Evolutionary conservation across 2,888 invertebrate species (phyloP).

Genomic region (Orgyia antiqua): DNA sequence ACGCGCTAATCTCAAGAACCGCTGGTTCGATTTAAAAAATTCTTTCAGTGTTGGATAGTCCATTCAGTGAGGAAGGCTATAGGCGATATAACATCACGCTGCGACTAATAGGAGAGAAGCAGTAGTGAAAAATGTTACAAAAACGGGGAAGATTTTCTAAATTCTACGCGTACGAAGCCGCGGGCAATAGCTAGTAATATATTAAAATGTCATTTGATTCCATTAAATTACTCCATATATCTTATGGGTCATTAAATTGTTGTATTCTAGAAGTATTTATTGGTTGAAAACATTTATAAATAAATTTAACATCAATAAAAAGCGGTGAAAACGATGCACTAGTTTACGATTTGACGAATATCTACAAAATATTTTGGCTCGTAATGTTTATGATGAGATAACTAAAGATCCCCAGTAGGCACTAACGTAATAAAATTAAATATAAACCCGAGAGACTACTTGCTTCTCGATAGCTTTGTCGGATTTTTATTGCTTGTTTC

Average conservation of each 20-base stretch:
- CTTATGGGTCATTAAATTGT: conserved; percentile 36
- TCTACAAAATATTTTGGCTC: conserved; percentile 33
- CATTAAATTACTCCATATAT: conserved; percentile 37
- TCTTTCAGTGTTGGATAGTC: too few relatives aligned
- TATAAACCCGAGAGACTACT: conserved; percentile 21
- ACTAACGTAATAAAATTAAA: conserved; percentile 29
- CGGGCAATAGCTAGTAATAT: too few relatives aligned
- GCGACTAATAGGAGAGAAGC: too few relatives aligned
- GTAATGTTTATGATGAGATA: conserved; percentile 29
- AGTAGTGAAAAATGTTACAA: too few relatives aligned
- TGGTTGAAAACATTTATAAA: conserved; percentile 47
- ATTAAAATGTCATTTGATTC: conserved; percentile 35
- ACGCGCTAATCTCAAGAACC: too few relatives aligned
- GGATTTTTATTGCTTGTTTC: conserved; percentile 24
- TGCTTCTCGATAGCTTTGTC: conserved; percentile 28
- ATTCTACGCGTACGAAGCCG: too few relatives aligned
- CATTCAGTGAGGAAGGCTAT: too few relatives aligned
- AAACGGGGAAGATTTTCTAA: too few relatives aligned
- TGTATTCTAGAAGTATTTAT: conserved; percentile 33
- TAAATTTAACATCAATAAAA: conserved; percentile 47
- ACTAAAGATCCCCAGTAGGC: conserved; percentile 22
- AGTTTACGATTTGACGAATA: conserved; percentile 50
- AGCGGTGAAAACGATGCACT: conserved; percentile 34
- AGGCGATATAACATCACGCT: too few relatives aligned
- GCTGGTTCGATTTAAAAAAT: too few relatives aligned